These are phyloP conservation scores for Sisor rabdophorus DNA, from an alignment of 2,113 vertebrate genomes.

Conservation along the genomic window DNA sequence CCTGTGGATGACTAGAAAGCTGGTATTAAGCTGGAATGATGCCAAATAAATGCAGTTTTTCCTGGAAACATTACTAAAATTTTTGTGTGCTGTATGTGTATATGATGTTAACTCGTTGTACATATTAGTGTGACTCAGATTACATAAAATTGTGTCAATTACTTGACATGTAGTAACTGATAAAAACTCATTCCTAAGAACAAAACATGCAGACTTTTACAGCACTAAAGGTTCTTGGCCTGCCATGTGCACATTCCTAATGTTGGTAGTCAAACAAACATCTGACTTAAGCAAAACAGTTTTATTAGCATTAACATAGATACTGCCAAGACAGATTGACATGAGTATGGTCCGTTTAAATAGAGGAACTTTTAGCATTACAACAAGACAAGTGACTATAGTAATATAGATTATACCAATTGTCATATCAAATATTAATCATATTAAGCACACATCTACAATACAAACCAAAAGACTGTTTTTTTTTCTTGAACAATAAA, in stretches of 20 bases:
- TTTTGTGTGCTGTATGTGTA: conserved; percentile 1
- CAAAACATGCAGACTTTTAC: conserved; percentile 58
- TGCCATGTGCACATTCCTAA: conserved; percentile 55
- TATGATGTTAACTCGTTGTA: conserved; percentile 24
- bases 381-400: neutral
- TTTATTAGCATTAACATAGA: conserved; percentile 23
- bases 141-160: conserved; percentile 59
- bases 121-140: conserved; percentile 55
- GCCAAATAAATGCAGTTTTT: neutral
- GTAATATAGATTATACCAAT: neutral
- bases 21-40: neutral
- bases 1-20: neutral
- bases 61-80: conserved; percentile 6
- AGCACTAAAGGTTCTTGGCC: conserved; percentile 52
- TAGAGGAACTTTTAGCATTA: neutral
- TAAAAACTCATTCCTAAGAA: too few species aligned
- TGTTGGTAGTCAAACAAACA: conserved; percentile 26
- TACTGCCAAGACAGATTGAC: neutral
- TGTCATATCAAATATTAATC: neutral
- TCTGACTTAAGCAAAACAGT: conserved; percentile 9
- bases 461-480: conserved; percentile 5
- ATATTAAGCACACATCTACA: neutral
- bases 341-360: neutral
- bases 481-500: conserved; percentile 29
- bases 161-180: too few species aligned